Evolutionary conservation across 2,113 vertebrate genomes (phyloP).

Genomic region (Petrocephalus zakoni): DNA sequence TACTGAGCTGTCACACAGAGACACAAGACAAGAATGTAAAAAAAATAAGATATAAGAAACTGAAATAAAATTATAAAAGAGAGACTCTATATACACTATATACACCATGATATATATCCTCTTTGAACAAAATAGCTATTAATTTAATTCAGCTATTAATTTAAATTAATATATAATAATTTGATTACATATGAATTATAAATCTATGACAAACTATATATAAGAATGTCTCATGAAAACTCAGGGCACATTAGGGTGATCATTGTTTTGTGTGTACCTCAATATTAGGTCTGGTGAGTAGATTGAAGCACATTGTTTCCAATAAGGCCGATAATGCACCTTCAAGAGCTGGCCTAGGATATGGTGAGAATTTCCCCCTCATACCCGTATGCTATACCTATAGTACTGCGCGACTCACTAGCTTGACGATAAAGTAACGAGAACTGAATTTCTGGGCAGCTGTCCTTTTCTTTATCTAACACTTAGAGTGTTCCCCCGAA

Average conservation of each 20-base stretch:
- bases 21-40: no score
- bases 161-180: not conserved
- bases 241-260: not conserved
- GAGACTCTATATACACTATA: no score
- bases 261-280: conserved; percentile 26
- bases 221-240: not conserved
- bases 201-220: not conserved
- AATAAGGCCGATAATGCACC: conserved; percentile 69
- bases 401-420: not conserved
- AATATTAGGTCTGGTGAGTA: conserved; percentile 82
- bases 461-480: not conserved
- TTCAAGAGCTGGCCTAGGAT: conserved; percentile 87
- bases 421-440: not conserved
- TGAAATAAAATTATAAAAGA: no score
- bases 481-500: not conserved
- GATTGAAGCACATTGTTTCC: conserved; percentile 86
- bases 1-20: no score
- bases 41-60: no score
- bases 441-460: not conserved
- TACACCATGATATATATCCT: no score
- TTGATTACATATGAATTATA: not conserved
- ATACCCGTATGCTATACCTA: not conserved
- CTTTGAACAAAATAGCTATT: not conserved
- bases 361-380: conserved; percentile 63
- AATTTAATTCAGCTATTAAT: not conserved